Evolutionary conservation across 1,140 invertebrate genomes (phyloP).

Genomic region (Aradophagus sp.): DNA sequence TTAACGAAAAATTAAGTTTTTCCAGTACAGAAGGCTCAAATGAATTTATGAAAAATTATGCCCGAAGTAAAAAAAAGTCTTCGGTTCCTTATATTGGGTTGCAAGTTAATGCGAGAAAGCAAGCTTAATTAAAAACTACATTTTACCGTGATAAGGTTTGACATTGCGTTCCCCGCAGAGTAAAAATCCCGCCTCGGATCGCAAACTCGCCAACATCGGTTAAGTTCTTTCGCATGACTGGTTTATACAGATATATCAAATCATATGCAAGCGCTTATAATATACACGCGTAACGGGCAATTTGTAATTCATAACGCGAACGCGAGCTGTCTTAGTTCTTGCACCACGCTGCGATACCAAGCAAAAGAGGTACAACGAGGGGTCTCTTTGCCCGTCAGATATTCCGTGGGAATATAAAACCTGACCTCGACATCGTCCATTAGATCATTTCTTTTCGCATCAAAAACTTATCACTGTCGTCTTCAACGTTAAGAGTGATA

Average conservation of each 20-base stretch:
- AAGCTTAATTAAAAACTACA: slow-evolving; percentile 50
- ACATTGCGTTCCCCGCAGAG: slow-evolving; percentile 53
- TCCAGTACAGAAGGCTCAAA: no score
- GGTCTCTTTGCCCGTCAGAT: slow-evolving; percentile 35
- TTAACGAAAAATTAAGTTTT: no score
- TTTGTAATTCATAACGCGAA: slow-evolving; percentile 71
- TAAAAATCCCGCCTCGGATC: slow-evolving; percentile 42
- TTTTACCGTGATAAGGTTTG: slow-evolving; percentile 45
- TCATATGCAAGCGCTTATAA: slow-evolving; percentile 51
- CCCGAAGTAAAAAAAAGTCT: no score
- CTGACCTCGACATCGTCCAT: slow-evolving; percentile 64
- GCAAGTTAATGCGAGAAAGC: slow-evolving; percentile 41
- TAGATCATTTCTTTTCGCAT: slow-evolving; percentile 33
- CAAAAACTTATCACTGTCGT: slow-evolving; percentile 24
- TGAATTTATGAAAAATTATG: no score
- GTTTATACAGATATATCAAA: slow-evolving; percentile 58
- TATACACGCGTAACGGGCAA: slow-evolving; percentile 64
- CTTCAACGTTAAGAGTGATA: background rate
- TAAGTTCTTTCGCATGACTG: slow-evolving; percentile 51
- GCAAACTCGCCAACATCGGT: slow-evolving; percentile 49
- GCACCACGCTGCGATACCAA: slow-evolving; percentile 54
- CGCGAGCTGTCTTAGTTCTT: slow-evolving; percentile 62
- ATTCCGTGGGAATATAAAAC: slow-evolving; percentile 66
- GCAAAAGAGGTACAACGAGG: slow-evolving; percentile 41
- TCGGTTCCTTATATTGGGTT: slow-evolving; percentile 22